These are phyloP conservation scores for Accipiter virgatus DNA, from an alignment of 2,113 vertebrate genomes.

Conservation along the genomic window DNA sequence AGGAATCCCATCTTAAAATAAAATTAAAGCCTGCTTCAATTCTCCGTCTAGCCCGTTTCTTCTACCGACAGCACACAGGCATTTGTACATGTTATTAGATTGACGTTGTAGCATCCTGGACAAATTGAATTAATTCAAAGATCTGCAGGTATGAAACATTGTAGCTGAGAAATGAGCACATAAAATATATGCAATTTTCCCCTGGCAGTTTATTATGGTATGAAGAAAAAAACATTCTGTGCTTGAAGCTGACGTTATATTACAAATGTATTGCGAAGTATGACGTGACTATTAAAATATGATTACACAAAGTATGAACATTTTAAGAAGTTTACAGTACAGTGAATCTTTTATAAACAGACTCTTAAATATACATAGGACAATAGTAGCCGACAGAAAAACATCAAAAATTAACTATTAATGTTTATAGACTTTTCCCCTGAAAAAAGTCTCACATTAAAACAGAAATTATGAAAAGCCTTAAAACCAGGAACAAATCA, in stretches of 20 bases:
- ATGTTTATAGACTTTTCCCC: conserved; percentile 71
- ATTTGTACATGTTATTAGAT: neutral
- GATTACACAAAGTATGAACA: conserved; percentile 81
- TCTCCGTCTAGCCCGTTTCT: neutral
- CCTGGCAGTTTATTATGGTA: conserved; percentile 83
- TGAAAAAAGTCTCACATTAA: conserved; percentile 67
- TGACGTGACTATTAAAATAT: conserved; percentile 78
- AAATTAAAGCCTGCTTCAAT: conserved; percentile 17
- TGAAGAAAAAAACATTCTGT: conserved; percentile 76
- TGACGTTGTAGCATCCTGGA: neutral
- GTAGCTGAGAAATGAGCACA: conserved; percentile 62
- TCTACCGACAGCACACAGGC: neutral
- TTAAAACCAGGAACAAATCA: conserved; percentile 70
- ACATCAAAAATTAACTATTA: conserved; percentile 78
- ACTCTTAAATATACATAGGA: conserved; percentile 82
- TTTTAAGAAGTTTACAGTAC: conserved; percentile 79
- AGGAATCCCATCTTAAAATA: conserved; percentile 9
- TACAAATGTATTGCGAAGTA: conserved; percentile 77
- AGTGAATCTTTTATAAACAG: conserved; percentile 76
- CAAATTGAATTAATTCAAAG: conserved; percentile 24
- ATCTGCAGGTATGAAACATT: neutral
- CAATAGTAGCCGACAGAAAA: conserved; percentile 72
- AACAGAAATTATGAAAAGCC: conserved; percentile 70
- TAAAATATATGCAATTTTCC: conserved; percentile 68
- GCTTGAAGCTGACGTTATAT: conserved; percentile 78